Evolutionary conservation across 2,888 invertebrate genomes (phyloP).

Genomic region (Agrotis ipsilon): DNA sequence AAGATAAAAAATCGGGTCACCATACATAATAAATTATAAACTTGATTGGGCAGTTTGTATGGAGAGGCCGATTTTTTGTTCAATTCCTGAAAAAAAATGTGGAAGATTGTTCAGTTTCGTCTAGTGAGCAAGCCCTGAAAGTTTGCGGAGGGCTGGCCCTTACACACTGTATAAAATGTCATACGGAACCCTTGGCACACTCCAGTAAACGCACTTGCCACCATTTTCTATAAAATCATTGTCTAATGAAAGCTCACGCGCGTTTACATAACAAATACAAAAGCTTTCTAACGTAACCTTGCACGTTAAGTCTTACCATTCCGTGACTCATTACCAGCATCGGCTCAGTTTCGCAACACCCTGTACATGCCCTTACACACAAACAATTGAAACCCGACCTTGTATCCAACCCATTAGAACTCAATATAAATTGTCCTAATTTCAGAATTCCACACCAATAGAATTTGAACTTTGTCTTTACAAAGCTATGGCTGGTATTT

Average conservation of each 20-base stretch:
- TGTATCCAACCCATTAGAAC: conserved; percentile 56
- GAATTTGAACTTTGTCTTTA: conserved; percentile 47
- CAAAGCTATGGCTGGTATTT: conserved; percentile 36
- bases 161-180: too few species aligned
- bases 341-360: conserved; percentile 66
- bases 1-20: too few species aligned
- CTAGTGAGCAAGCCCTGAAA: too few species aligned
- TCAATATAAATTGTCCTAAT: conserved; percentile 54
- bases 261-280: conserved; percentile 61
- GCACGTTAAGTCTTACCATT: conserved; percentile 61
- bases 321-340: conserved; percentile 68
- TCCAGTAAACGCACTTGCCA: conserved; percentile 4
- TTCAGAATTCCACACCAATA: conserved; percentile 22
- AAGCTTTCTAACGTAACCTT: conserved; percentile 77
- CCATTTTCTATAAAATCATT: conserved; percentile 16
- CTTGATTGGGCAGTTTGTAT: too few species aligned
- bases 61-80: too few species aligned
- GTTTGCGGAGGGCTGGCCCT: too few species aligned
- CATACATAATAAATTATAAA: too few species aligned
- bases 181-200: conserved; percentile 18
- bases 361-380: conserved; percentile 58
- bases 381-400: conserved; percentile 68
- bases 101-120: too few species aligned
- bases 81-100: too few species aligned
- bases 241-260: conserved; percentile 60